Conservation (phyloP, 2,888 invertebrate genomes). For the Microctonus hyperodae region DNA sequence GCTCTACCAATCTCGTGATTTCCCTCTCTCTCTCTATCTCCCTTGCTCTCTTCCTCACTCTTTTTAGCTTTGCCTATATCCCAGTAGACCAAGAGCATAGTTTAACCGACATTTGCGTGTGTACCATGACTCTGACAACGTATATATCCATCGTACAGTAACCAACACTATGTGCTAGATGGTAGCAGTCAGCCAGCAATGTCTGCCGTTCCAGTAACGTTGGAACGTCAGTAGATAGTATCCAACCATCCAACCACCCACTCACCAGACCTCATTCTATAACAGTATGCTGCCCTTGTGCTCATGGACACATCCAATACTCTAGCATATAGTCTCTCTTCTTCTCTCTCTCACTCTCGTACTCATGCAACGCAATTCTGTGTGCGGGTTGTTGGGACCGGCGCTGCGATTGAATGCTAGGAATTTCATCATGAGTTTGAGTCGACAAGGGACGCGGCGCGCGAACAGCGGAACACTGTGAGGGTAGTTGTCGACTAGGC, state of each 20-base stretch:
- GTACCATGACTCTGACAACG: conserved; percentile 17
- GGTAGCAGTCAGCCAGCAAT: conserved; percentile 19
- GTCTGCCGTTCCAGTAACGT: conserved; percentile 13
- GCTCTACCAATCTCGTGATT: not conserved
- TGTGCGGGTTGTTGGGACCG: conserved; percentile 54
- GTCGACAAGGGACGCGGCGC: conserved; percentile 62
- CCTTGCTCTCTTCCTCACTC: conserved; percentile 9
- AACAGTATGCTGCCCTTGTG: conserved; percentile 16
- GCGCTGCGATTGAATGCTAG: conserved; percentile 63
- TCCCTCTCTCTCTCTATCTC: not conserved
- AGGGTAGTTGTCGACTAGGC: conserved; percentile 35
- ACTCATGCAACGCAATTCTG: conserved; percentile 37
- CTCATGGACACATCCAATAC: conserved; percentile 25
- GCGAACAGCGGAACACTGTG: conserved; percentile 43
- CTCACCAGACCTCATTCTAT: conserved; percentile 13
- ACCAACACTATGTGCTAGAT: conserved; percentile 16
- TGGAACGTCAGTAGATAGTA: conserved; percentile 17
- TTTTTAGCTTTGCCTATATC: no score
- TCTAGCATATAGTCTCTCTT: conserved; percentile 5
- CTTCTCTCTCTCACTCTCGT: conserved; percentile 23
- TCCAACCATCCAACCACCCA: conserved; percentile 8
- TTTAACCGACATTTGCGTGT: conserved; percentile 8
- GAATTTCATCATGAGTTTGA: conserved; percentile 63
- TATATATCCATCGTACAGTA: not conserved
- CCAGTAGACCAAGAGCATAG: conserved; percentile 19